Evolutionary conservation across 2,113 vertebrate species (phyloP).

Genomic region (Thomomys bottae): DNA sequence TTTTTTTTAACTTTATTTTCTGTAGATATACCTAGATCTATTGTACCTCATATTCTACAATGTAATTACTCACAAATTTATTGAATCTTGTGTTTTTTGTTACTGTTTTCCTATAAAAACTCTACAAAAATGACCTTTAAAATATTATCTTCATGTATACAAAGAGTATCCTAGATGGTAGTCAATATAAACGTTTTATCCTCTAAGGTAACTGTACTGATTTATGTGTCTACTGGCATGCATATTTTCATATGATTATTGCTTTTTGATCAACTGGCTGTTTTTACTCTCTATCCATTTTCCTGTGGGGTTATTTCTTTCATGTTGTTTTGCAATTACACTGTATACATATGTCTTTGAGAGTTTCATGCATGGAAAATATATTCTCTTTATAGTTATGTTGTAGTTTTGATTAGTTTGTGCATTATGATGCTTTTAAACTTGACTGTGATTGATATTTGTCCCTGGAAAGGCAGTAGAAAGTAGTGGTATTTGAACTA

Average conservation of each 20-base stretch:
- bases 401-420: slow-evolving; percentile 32
- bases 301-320: neutral
- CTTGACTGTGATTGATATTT: neutral
- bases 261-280: neutral
- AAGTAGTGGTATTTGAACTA: neutral
- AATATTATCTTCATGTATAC: neutral
- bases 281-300: slow-evolving; percentile 38
- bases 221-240: neutral
- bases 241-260: neutral
- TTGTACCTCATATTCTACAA: slow-evolving; percentile 32
- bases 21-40: neutral
- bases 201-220: slow-evolving; percentile 1
- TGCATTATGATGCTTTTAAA: neutral
- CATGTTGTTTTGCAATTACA: neutral
- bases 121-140: neutral
- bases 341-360: neutral
- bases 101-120: neutral
- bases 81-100: neutral
- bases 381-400: neutral
- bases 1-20: neutral
- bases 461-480: neutral
- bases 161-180: neutral
- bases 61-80: neutral
- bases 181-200: neutral
- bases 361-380: slow-evolving; percentile 24